A percentile compares a stretch with the other conserved stretches of the same genome.
phyloP scores from a whole-genome alignment of 2,888 invertebrate genomes.

The Cryptosula pallasiana region DNA sequence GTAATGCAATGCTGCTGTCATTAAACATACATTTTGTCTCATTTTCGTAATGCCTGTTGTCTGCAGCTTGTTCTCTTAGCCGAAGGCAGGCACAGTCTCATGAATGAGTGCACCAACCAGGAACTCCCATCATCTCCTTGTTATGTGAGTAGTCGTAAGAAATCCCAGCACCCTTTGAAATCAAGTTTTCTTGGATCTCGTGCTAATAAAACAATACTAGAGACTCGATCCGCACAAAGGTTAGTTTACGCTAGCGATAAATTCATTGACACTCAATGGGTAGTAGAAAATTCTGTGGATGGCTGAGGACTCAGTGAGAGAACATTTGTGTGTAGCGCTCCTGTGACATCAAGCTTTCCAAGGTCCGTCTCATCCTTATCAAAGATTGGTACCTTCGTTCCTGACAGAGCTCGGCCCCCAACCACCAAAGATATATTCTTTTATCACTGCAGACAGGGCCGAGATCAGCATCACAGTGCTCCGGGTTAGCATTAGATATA shows the following conservation, averaged over 20 bases:
- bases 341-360: constrained; percentile 30
- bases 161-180: neutral
- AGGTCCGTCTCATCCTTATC: neutral
- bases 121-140: neutral
- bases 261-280: neutral
- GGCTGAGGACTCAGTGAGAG: too few species aligned
- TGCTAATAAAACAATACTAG: neutral
- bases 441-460: constrained; percentile 41
- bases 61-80: too few species aligned
- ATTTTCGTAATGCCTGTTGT: too few species aligned
- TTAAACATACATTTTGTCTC: too few species aligned
- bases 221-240: neutral
- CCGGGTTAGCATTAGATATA: neutral
- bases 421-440: constrained; percentile 43
- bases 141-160: neutral
- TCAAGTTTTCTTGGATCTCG: constrained; percentile 6
- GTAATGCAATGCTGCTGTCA: too few species aligned
- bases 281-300: too few species aligned
- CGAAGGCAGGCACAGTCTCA: constrained; percentile 15
- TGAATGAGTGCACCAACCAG: constrained; percentile 19
- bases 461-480: neutral
- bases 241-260: neutral
- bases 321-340: constrained; percentile 25
- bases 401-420: constrained; percentile 33
- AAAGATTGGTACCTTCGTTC: constrained; percentile 30